Percentiles rank a stretch among this genome's conserved stretches.
Conservation (phyloP, 2,888 invertebrate genomes). For the Troilus luridus region DNA sequence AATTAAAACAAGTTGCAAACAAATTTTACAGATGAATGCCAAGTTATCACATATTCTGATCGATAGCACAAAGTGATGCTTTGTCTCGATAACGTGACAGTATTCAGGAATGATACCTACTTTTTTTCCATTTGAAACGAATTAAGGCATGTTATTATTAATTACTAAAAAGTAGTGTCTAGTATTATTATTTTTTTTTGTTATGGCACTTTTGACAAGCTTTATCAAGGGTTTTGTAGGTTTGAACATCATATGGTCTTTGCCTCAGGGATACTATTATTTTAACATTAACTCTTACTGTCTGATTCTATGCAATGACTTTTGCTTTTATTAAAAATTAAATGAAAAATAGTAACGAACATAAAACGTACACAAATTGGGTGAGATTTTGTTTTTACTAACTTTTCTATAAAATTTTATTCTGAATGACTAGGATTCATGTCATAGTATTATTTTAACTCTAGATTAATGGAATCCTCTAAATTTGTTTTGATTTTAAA, state of each 20-base stretch:
- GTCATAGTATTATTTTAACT: neutral
- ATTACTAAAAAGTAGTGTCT: neutral
- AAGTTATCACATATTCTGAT: too few relatives aligned
- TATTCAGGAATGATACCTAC: too few relatives aligned
- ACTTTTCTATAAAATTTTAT: neutral
- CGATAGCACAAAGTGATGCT: too few relatives aligned
- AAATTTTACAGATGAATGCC: too few relatives aligned
- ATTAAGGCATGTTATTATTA: neutral
- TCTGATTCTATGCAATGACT: neutral
- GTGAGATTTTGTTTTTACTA: neutral
- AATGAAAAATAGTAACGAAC: neutral
- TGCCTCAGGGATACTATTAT: neutral
- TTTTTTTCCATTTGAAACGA: neutral
- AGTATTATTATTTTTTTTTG: neutral
- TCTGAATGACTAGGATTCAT: neutral
- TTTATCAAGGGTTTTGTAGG: neutral
- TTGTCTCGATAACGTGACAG: too few relatives aligned
- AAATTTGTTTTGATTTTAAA: neutral
- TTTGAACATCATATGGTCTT: neutral
- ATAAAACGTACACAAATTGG: neutral
- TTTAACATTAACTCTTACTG: neutral
- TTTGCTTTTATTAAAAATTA: neutral
- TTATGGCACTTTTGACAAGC: conserved; percentile 4
- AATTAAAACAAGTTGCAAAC: too few relatives aligned
- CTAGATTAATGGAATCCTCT: neutral